Conservation (phyloP, 2,113 vertebrate species). For the Plectropomus leopardus region DNA sequence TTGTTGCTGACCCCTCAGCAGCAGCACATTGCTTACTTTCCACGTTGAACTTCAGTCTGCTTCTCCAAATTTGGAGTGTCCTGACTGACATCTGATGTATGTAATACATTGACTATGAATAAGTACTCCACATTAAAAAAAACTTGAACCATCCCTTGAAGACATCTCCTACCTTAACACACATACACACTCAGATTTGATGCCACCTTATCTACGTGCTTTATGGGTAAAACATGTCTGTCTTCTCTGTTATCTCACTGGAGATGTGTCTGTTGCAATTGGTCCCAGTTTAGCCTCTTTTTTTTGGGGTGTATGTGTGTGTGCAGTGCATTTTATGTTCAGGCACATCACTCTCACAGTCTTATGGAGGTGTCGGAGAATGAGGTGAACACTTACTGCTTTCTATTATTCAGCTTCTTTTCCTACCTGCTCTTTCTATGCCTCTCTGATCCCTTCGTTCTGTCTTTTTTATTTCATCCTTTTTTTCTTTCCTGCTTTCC, state of each 20-base stretch:
- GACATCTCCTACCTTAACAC: conserved; percentile 30
- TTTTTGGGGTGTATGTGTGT: background rate
- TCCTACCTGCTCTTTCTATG: conserved; percentile 65
- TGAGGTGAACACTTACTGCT: conserved; percentile 31
- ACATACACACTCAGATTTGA: conserved; percentile 14
- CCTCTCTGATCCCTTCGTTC: conserved; percentile 59
- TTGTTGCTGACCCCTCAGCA: no score
- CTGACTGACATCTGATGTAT: no score
- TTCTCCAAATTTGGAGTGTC: no score
- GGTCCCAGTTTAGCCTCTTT: conserved; percentile 1
- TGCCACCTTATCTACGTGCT: background rate
- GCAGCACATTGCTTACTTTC: no score
- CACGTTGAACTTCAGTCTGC: no score
- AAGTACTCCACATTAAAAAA: no score
- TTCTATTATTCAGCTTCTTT: conserved; percentile 60
- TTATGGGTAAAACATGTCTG: no score
- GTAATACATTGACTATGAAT: no score
- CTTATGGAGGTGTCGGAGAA: conserved; percentile 52
- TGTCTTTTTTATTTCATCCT: conserved; percentile 68
- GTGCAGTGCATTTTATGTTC: conserved; percentile 48
- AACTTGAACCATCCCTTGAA: no score
- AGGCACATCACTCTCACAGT: conserved; percentile 55
- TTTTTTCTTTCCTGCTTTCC: conserved; percentile 78
- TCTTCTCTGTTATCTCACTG: conserved; percentile 12
- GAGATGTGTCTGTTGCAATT: conserved; percentile 28